phyloP scores from a whole-genome alignment of 2,113 vertebrate genomes.

The Melanerpes formicivorus region DNA sequence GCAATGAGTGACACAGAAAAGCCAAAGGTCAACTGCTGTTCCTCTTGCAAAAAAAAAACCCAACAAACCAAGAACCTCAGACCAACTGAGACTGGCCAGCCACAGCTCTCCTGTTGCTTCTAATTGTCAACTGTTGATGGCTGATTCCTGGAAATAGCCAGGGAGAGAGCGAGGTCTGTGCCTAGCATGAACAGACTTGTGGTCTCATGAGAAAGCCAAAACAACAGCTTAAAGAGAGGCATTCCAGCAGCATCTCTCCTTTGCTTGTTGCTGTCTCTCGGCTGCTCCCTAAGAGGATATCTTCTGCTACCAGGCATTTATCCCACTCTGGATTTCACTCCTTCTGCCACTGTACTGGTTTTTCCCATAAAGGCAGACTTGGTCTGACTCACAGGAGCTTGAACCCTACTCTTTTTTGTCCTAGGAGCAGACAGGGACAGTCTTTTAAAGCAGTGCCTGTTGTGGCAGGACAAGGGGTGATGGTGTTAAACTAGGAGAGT shows the following conservation, averaged over 20 bases:
- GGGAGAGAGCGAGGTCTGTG: slow-evolving; percentile 13
- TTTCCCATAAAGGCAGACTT: background rate
- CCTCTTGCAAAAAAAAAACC: background rate
- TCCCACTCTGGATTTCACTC: background rate
- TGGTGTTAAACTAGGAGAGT: background rate
- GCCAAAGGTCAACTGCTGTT: background rate
- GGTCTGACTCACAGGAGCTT: background rate
- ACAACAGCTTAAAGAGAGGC: slow-evolving; percentile 8
- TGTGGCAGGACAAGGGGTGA: background rate
- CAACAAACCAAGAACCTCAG: background rate
- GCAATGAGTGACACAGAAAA: background rate
- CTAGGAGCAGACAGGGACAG: background rate
- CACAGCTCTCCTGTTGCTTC: background rate
- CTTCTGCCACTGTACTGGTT: background rate
- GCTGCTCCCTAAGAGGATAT: background rate
- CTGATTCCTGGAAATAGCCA: slow-evolving; percentile 54
- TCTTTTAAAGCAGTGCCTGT: background rate
- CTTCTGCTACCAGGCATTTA: background rate
- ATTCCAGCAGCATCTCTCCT: background rate
- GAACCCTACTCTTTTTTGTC: fast-evolving
- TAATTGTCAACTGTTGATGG: background rate
- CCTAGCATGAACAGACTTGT: slow-evolving; percentile 2
- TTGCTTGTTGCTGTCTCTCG: background rate
- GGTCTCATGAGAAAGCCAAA: slow-evolving; percentile 3
- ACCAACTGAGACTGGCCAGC: background rate